Evolutionary conservation across 2,888 invertebrate genomes (phyloP), one percentile per base, ranked within the genome.

Genomic region (Heliothis peltigera): DNA sequence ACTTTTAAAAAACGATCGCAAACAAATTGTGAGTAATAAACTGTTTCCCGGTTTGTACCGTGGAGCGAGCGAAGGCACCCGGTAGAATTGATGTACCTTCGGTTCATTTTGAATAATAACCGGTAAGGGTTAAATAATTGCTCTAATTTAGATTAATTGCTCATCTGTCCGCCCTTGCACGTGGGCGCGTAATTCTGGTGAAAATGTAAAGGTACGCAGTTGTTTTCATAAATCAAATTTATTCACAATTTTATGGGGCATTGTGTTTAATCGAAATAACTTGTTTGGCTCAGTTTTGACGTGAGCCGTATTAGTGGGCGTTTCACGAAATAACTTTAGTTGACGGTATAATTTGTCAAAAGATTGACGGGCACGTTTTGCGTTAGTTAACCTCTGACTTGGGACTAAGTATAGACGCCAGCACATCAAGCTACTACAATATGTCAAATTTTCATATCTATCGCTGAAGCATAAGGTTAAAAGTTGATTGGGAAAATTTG

Each of bases 81-180:
- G 65, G 72, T 72, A 53, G 48, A 80, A 77, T 82, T 65, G 72
- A 82, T 80, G 80, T 62, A 65, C n/a, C n/a, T n/a, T n/a, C 72
- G 43, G 64, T 63, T 56, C 71, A 66, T 83, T 83, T 80, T 77
- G 78, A 82, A 81, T 84, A 84, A 88, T 87, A 83, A 83, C 81
- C 79, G 81, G 84, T 85, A 90, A 91, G 92, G 91, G 90, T 91
- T 88, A 83, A 84, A 87, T 91, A 89, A 91, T 89, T 84, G 85
- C 80, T 87, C 87, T 92, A 91, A 91, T 92, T 88, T 88, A 89
- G 89, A 92, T 92, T 89, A 90, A 92, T 91, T 84, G 87, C 81
- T 83, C 84, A 79, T 88, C 87, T 84, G 83, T 77, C 81, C 75
- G 79, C 82, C 87, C 82, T 84, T 83, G 60, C 66, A 78, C 79